Conservation (phyloP, 1,140 invertebrate species). For the Trichonephila clavata region DNA sequence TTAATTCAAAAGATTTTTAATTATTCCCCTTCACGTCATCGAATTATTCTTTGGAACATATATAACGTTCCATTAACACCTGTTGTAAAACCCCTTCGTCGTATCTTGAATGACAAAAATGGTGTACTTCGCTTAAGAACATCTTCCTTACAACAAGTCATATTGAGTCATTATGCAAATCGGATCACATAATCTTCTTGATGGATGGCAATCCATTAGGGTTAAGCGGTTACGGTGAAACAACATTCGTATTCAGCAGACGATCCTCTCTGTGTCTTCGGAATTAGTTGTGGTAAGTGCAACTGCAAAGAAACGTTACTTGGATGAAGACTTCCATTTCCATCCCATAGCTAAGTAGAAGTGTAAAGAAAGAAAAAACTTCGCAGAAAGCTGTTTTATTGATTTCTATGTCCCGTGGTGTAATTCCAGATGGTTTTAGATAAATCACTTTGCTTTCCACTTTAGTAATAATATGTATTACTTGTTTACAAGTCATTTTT, state of each 20-base stretch:
- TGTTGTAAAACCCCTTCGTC: not conserved
- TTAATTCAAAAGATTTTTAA: not conserved
- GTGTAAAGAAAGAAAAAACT: not conserved
- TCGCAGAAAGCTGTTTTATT: not conserved
- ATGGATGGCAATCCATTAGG: slow-evolving; percentile 29
- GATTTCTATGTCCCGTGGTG: not conserved
- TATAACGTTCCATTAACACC: not conserved
- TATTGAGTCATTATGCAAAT: slow-evolving; percentile 1
- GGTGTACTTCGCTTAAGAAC: not conserved
- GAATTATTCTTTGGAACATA: not conserved
- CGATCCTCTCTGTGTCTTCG: not conserved
- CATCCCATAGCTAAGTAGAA: not conserved
- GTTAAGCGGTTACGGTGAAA: slow-evolving; percentile 8
- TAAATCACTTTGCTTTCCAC: too few relatives aligned
- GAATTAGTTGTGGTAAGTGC: slow-evolving; percentile 5
- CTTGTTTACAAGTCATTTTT: too few relatives aligned
- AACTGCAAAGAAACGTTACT: not conserved
- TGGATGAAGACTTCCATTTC: not conserved
- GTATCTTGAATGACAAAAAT: not conserved
- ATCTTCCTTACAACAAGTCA: not conserved
- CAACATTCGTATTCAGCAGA: not conserved
- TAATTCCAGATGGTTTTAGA: not conserved
- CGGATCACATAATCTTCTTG: not conserved
- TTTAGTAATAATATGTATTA: too few relatives aligned
- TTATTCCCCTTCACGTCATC: not conserved